These are phyloP conservation scores for Bicyclus anynana DNA, from an alignment of 1,140 invertebrate genomes.

Conservation along the genomic window DNA sequence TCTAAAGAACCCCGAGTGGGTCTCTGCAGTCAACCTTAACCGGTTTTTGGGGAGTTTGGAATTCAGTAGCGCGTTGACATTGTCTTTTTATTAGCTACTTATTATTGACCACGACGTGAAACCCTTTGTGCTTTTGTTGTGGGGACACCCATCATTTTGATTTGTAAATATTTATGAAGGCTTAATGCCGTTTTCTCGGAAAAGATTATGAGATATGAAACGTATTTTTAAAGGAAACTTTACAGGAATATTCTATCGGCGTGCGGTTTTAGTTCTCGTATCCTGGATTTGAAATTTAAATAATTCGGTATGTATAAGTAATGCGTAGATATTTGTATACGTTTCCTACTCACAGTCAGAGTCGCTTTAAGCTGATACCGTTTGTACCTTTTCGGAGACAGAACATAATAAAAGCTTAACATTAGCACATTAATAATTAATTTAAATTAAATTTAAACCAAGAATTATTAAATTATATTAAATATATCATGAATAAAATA, in stretches of 20 bases:
- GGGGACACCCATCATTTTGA: slow-evolving; percentile 47
- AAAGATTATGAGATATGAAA: slow-evolving; percentile 25
- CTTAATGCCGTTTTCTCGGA: slow-evolving; percentile 30
- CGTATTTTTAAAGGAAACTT: slow-evolving; percentile 3
- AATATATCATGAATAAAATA: no score
- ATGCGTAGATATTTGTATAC: background rate
- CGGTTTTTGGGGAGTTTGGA: slow-evolving; percentile 39
- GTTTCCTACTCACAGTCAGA: background rate
- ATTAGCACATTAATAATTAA: no score
- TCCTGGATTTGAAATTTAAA: background rate
- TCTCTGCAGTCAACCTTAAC: slow-evolving; percentile 24
- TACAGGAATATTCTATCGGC: background rate
- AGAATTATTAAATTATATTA: no score
- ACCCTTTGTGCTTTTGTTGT: slow-evolving; percentile 51
- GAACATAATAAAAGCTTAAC: no score
- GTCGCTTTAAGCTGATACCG: no score
- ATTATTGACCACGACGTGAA: slow-evolving; percentile 46
- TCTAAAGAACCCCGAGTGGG: slow-evolving; percentile 23
- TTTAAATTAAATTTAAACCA: no score
- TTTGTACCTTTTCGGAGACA: no score
- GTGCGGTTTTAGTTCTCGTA: background rate
- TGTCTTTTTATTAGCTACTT: slow-evolving; percentile 56
- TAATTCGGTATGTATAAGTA: background rate
- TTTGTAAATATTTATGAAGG: slow-evolving; percentile 50
- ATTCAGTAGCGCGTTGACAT: slow-evolving; percentile 66